Percentiles rank a stretch among this genome's conserved stretches.
Evolutionary conservation across 2,113 vertebrate species (phyloP).

Genomic region (Synchiropus splendidus): DNA sequence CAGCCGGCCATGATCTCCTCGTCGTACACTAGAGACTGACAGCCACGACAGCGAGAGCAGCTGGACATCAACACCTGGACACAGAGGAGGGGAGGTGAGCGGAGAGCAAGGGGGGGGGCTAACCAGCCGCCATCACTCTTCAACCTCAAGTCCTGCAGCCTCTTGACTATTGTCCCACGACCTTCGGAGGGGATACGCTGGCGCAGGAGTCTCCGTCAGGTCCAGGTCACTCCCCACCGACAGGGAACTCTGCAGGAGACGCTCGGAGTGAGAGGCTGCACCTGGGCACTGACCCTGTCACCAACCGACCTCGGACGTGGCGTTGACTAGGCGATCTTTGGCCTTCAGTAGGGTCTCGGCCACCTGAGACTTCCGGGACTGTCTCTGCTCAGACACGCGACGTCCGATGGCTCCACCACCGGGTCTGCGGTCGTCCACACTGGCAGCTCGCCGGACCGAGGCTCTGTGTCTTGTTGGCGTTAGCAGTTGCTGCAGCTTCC

Average conservation of each 20-base stretch:
- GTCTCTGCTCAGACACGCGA: constrained; percentile 58
- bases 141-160: constrained; percentile 71
- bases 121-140: background rate
- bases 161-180: constrained; percentile 71
- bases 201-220: constrained; percentile 66
- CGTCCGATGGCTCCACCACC: constrained; percentile 27
- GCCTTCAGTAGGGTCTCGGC: constrained; percentile 70
- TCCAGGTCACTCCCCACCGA: constrained; percentile 84
- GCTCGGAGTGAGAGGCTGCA: background rate
- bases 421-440: constrained; percentile 50
- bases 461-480: constrained; percentile 70
- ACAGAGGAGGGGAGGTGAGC: constrained; percentile 4
- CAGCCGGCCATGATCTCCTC: constrained; percentile 96
- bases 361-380: constrained; percentile 64
- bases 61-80: constrained; percentile 74
- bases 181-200: constrained; percentile 59
- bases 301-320: constrained; percentile 75
- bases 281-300: background rate
- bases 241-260: constrained; percentile 71
- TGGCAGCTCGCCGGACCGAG: constrained; percentile 44
- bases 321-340: constrained; percentile 76
- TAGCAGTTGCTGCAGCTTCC: constrained; percentile 82
- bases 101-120: background rate
- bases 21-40: constrained; percentile 79
- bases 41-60: constrained; percentile 80